Base-by-base conservation (phyloP, 2,113 vertebrate species). In the Apistogramma diplotaenia region DNA sequence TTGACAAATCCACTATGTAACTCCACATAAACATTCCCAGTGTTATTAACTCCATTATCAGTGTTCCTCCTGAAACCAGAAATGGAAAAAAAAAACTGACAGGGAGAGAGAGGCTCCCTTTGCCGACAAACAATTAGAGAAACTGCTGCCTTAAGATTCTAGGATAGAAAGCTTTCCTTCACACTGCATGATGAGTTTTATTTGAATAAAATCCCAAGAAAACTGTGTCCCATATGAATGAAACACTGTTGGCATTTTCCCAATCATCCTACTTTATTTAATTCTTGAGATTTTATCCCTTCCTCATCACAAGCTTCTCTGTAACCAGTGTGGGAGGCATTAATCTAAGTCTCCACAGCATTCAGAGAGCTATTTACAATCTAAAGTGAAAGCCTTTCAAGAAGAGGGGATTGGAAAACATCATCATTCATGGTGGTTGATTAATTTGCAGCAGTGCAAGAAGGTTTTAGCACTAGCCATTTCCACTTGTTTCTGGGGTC, bases 281-380 rank as follows among this genome's bases (percentile, higher is more conserved):
- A 92, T 82, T 87, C 21, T 71, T 67, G 59, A 72, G 62, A 85
- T 91, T 78, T 23, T 67, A 40, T 67, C 78, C 73, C 60, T 75
- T 57, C 33, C 56, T 62, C 83, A 70, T 74, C 82, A 57, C 49
- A 43, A 51, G 65, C 75, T 46, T 83, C 74, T 60, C 72, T 74
- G 54, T 56, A 13, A 13, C 82, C 73, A 62, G 74, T 43, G 77
- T 78, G 71, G 80, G 37, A 88, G 77, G 75, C 83, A 89, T 89
- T 88, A 78, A 86, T 89, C 84, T 84, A 86, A 86, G 81, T 76
- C 67, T 78, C 76, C 31, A 71, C 79, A 86, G 83, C 78, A 83
- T 87, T 92, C 83, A 77, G 37, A 89, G 43, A 85, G 82, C 81
- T 79, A 89, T 93, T 93, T 93, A 90, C 89, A 93, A 87, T 84